Evolutionary conservation across 1,140 invertebrate genomes (phyloP), one percentile per base, ranked within the genome.

Genomic region (Brachionus koreanus): DNA sequence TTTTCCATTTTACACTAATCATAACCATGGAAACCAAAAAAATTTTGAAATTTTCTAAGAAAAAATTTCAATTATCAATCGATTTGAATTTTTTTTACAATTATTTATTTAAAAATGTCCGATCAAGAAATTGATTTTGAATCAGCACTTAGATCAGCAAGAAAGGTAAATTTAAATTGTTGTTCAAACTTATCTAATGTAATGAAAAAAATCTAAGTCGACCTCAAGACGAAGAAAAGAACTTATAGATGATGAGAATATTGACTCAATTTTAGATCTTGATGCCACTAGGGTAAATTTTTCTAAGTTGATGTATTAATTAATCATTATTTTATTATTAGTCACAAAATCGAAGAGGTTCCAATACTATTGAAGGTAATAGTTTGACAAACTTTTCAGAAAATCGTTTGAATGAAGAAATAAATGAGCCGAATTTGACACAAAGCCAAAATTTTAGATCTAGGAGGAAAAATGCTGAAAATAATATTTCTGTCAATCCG

Each of bases 71-170:
- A 29, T 29, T 29, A 29, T 29, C 29, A 29, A 29, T 29, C 3
- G 3, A 29, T 29, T 29, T 29, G 29, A 29, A 29, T 29, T 29
- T 29, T 2, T 29, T 29, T 29, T 2, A 1, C 7, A 42, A 42
- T 10, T 57, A 23, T 23, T 19, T 19, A 57, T n/a, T 57, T 23
- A 9, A 57, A 9, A 23, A 74, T 74, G 69, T 23, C 69, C 9
- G 42, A 74, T 35, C 37, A 74, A 29, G 69, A 74, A 46, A 46
- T 74, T 25, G 69, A 74, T 46, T 74, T 74, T 43, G 69, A 74
- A 13, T 46, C 43, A 25, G 16, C n/a, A 3, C 16, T 74, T 12
- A 74, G 43, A 33, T 74, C 69, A 25, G 39, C 42, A 10, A 74
- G 69, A 46, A 74, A 74, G n/a, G 69, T 33, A 74, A 74, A 46